Evolutionary conservation across 1,140 invertebrate species (phyloP).

Genomic region (Drosophila sturtevanti): DNA sequence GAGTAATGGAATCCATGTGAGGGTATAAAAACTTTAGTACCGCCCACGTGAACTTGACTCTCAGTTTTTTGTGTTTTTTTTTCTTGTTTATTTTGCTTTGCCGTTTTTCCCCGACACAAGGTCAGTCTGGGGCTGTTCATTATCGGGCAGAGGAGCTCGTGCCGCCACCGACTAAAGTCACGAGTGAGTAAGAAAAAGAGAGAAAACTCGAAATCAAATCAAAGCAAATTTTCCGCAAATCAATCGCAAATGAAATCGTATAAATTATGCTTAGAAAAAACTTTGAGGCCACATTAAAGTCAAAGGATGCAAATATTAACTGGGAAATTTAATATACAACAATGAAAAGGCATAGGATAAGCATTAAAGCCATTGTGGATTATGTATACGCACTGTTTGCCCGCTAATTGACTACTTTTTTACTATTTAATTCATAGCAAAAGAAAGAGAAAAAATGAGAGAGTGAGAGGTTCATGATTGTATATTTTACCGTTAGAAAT

Average conservation of each 20-base stretch:
- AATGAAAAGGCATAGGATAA: not conserved
- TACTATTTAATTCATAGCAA: slow-evolving; percentile 22
- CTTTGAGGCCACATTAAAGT: slow-evolving; percentile 22
- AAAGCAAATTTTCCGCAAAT: slow-evolving; percentile 12
- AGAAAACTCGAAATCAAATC: slow-evolving; percentile 10
- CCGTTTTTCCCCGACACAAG: slow-evolving; percentile 2
- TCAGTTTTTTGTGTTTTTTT: not conserved
- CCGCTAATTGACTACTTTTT: slow-evolving; percentile 50
- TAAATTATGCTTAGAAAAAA: slow-evolving; percentile 21
- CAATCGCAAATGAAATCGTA: slow-evolving; percentile 12
- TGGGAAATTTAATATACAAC: too few relatives aligned
- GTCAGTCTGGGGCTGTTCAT: slow-evolving; percentile 49
- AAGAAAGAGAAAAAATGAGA: not conserved
- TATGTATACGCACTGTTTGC: slow-evolving; percentile 61
- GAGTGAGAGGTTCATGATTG: not conserved
- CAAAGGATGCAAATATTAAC: not conserved
- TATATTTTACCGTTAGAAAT: slow-evolving; percentile 7
- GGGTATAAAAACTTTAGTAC: not conserved
- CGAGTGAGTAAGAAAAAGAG: not conserved
- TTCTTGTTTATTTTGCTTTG: not conserved
- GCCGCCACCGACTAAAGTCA: slow-evolving; percentile 8
- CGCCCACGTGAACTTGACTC: not conserved
- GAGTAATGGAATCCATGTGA: not conserved
- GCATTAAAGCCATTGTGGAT: slow-evolving; percentile 20
- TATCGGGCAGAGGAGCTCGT: slow-evolving; percentile 38